These are phyloP conservation scores for Melanotaenia nigrans DNA, from an alignment of 2,797 vertebrate species.

Conservation along the genomic window DNA sequence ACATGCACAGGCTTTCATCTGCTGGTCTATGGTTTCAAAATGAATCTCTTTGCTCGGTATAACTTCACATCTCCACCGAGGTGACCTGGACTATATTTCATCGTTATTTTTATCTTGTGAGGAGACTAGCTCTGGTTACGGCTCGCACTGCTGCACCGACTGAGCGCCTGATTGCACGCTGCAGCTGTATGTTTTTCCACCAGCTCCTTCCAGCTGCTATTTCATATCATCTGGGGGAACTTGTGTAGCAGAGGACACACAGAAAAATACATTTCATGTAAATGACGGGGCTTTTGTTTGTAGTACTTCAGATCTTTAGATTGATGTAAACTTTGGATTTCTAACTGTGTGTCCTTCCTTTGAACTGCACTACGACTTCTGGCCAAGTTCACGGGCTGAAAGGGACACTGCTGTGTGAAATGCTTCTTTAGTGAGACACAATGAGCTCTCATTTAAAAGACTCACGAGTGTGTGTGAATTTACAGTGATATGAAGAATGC, in stretches of 20 bases:
- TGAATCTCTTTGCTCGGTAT: conserved; percentile 33
- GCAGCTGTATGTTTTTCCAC: conserved; percentile 75
- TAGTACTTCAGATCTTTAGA: neutral
- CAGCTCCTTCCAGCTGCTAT: conserved; percentile 50
- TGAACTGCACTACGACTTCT: too few relatives aligned
- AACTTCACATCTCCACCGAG: conserved; percentile 18
- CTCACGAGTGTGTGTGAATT: conserved; percentile 64
- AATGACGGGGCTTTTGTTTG: conserved; percentile 7
- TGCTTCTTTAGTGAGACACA: neutral
- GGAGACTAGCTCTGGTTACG: conserved; percentile 78
- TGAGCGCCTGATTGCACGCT: conserved; percentile 53
- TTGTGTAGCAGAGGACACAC: conserved; percentile 20
- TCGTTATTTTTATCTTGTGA: conserved; percentile 82
- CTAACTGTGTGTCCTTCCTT: too few relatives aligned
- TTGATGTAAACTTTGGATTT: neutral
- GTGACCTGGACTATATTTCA: conserved; percentile 55
- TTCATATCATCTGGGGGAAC: conserved; percentile 45
- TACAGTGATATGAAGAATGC: conserved; percentile 99
- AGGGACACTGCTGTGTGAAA: neutral
- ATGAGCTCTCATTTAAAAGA: too few relatives aligned
- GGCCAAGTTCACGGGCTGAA: too few relatives aligned
- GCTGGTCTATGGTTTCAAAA: conserved; percentile 25
- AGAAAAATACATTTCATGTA: conserved; percentile 8
- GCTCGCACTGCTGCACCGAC: conserved; percentile 29
- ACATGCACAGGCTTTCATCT: conserved; percentile 31